phyloP scores from a whole-genome alignment of 2,113 vertebrate species.

The Corythoichthys intestinalis region DNA sequence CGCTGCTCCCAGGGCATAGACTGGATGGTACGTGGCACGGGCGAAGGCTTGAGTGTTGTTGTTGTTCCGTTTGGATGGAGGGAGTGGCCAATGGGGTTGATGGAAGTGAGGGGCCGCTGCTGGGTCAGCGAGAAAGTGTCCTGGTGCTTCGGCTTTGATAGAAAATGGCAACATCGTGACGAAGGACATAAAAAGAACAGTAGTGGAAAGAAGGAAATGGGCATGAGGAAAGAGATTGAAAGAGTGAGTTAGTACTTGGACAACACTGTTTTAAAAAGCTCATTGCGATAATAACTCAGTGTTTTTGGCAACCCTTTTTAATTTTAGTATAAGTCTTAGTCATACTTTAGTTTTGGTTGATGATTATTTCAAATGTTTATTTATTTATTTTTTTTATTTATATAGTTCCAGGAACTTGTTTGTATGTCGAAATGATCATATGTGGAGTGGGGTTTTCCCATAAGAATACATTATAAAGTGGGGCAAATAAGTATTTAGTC shows the following conservation, averaged over 20 bases:
- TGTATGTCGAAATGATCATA: no score
- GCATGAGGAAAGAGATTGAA: not conserved
- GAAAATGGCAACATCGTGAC: not conserved
- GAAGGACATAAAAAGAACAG: not conserved
- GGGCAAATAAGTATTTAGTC: no score
- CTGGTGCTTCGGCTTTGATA: slow-evolving; percentile 62
- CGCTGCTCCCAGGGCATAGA: slow-evolving; percentile 72
- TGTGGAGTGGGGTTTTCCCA: no score
- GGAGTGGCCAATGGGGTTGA: slow-evolving; percentile 68
- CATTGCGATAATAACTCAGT: not conserved
- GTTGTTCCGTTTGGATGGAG: slow-evolving; percentile 67
- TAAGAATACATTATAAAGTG: no score
- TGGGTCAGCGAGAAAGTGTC: slow-evolving; percentile 67
- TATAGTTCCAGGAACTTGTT: no score
- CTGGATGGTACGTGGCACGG: slow-evolving; percentile 67
- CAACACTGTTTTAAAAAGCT: not conserved
- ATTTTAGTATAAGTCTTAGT: no score
- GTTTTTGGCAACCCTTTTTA: no score
- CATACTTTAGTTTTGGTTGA: no score
- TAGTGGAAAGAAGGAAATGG: not conserved
- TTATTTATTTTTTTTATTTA: no score
- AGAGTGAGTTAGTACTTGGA: no score
- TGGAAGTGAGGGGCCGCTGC: slow-evolving; percentile 67
- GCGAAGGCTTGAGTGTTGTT: slow-evolving; percentile 67
- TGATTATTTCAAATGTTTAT: no score